Evolutionary conservation across 2,888 invertebrate genomes (phyloP), one percentile per base, ranked within the genome.

Genomic region (Mamestra brassicae): DNA sequence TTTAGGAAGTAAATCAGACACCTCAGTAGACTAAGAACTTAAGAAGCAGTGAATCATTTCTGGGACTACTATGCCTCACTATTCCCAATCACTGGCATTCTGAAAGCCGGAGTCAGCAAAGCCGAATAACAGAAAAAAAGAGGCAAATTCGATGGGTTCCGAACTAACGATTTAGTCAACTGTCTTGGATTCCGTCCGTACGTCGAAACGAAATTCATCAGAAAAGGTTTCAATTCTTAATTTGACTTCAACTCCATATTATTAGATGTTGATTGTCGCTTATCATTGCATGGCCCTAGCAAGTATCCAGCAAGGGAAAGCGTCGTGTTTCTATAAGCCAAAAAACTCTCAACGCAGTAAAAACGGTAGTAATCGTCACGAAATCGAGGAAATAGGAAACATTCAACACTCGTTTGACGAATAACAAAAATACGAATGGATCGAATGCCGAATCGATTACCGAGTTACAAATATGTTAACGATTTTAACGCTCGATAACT

Each of bases 331-430:
- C 4, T 69, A 47, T 17, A 47, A 17, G 45, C 34, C 42, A 42
- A 78, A 81, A 78, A 81, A 54, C 36, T 54, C 15, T n/a, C 10
- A 26, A 54, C 65, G 11, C 10, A 17, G 34, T 54, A 64, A 80
- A 79, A 80, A 67, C 64, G 26, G 17, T 58, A 66, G 15, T 63
- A 65, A 60, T 57, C 38, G 45, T 57, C 71, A 66, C 62, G 47
- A 73, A 66, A 71, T 63, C 45, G 57, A 82, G 82, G 76, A 86
- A 86, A 66, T 57, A 72, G 78, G 76, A 82, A 82, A 72, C 42
- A 45, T 62, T 71, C n/a, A 58, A 50, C 45, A 72, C 57, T 74
- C 57, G 61, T 70, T 77, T 80, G 75, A 80, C 47, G 62, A 80
- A 75, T 76, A 80, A 75, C 61, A 63, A 55, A 72, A 78, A 64